Evolutionary conservation across 2,797 vertebrate genomes (phyloP), one percentile per base, ranked within the genome.

Genomic region (Phylloscopus collybita): DNA sequence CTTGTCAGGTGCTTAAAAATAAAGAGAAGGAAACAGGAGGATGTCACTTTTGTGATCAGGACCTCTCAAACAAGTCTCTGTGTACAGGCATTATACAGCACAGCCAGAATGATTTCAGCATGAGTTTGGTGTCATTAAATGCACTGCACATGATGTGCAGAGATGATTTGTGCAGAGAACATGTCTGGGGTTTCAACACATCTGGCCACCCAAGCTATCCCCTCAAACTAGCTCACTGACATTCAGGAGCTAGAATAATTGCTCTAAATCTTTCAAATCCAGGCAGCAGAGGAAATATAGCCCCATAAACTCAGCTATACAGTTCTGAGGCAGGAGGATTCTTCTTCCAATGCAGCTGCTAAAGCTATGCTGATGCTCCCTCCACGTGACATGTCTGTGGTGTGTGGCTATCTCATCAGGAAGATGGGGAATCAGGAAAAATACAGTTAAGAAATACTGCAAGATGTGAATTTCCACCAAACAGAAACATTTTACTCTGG

Each of bases 371-470:
- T 34, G 64, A 13, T 18, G 56, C 5, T 76, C 38, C 30, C n/a
- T 49, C 16, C 18, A 4, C 0, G 1, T 16, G 51, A 3, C 4
- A 1, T 3, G 16, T 29, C 64, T 53, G 42, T 15, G 74, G 6
- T n/a, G 38, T 20, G 40, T 0, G 19, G 21, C 16, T 51, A 22
- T 4, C 16, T 27, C 38, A 44, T 2, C 76, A 42, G 10, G 40
- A 32, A 14, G 38, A 22, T 62, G 40, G 61, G 67, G 36, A 64
- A 70, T 74, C 8, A 56, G 36, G 36, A 38, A 73, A 80, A 40
- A 49, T n/a, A 5, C 5, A 14, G 11, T 36, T 53, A 51, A 59
- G 15, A 74, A 74, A 80, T 71, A n/a, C 45, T 56, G 22, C 23
- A 51, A 62, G 53, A 45, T 21, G 17, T 61, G 42, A 71, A 74